These are phyloP conservation scores for Rynchops niger DNA, from an alignment of 2,113 vertebrate species.

Conservation along the genomic window DNA sequence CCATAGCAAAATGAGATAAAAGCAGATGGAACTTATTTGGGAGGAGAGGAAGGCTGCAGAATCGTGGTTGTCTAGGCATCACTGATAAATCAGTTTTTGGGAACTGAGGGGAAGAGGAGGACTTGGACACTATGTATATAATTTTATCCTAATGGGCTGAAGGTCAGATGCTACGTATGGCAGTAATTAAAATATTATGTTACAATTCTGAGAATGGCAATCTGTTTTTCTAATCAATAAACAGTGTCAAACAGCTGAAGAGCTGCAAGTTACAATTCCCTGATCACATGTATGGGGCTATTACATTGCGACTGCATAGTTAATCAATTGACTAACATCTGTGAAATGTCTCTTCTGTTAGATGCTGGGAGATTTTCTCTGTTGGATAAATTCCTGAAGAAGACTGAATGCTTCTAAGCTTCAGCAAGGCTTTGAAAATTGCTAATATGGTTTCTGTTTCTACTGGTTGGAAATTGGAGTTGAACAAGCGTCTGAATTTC, in stretches of 20 bases:
- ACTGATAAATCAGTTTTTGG: background rate
- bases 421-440: background rate
- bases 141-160: slow-evolving; percentile 49
- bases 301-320: slow-evolving; percentile 42
- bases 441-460: background rate
- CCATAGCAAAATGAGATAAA: background rate
- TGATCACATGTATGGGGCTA: slow-evolving; percentile 44
- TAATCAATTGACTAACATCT: slow-evolving; percentile 73
- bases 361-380: background rate
- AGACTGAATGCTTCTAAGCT: background rate
- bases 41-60: background rate
- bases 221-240: slow-evolving; percentile 75
- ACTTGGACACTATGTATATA: background rate
- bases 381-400: background rate
- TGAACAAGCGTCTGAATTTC: background rate
- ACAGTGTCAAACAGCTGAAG: slow-evolving; percentile 66
- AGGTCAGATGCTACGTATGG: slow-evolving; percentile 54
- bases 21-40: background rate
- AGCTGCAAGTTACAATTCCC: slow-evolving; percentile 71
- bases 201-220: slow-evolving; percentile 59
- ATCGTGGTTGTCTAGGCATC: background rate
- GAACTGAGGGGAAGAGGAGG: background rate
- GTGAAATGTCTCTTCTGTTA: slow-evolving; percentile 34
- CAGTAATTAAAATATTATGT: slow-evolving; percentile 73
- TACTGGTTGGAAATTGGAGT: background rate